phyloP scores from a whole-genome alignment of 2,113 vertebrate species.

The Microcebus lehilahytsara region DNA sequence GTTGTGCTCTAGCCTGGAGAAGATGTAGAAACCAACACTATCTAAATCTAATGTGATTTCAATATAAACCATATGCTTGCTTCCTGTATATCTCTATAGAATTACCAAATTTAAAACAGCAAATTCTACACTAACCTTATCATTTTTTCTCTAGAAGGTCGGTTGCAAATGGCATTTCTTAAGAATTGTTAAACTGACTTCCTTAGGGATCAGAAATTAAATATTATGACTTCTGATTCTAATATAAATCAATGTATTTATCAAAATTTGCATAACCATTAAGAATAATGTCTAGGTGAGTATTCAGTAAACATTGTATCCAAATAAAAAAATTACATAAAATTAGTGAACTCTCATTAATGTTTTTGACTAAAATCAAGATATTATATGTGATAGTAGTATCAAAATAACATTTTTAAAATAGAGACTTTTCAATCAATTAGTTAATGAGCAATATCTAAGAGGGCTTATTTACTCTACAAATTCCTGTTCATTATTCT shows the following conservation, averaged over 20 bases:
- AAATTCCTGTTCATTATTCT: neutral
- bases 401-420: neutral
- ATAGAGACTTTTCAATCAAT: neutral
- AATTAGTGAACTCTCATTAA: neutral
- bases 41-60: conserved; percentile 31
- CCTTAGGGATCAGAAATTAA: conserved; percentile 28
- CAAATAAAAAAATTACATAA: neutral
- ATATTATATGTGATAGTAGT: neutral
- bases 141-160: neutral
- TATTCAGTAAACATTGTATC: neutral
- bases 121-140: neutral
- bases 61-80: conserved; percentile 45
- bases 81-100: neutral
- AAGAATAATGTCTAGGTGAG: neutral
- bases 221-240: neutral
- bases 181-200: conserved; percentile 17
- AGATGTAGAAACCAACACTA: neutral
- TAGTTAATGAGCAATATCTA: neutral
- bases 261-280: neutral
- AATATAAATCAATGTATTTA: neutral
- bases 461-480: neutral
- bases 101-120: conserved; percentile 26
- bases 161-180: neutral
- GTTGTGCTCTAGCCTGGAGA: neutral
- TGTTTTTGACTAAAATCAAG: neutral